phyloP scores from a whole-genome alignment of 2,113 vertebrate species.

The Dromas ardeola region DNA sequence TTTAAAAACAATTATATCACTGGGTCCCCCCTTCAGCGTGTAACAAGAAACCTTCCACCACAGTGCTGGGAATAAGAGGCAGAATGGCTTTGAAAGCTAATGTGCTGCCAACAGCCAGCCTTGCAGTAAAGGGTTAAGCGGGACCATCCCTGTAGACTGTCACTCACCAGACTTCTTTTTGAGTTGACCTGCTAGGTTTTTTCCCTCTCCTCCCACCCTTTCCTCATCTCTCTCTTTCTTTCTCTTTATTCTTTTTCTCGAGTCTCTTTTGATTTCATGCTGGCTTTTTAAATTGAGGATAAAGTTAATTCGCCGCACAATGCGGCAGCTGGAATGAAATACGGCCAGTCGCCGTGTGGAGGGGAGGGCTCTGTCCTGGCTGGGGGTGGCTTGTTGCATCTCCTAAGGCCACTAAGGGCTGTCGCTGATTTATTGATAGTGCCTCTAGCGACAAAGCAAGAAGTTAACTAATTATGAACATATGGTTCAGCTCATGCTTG shows the following conservation, averaged over 20 bases:
- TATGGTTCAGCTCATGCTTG: slow-evolving; percentile 77
- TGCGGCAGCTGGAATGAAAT: slow-evolving; percentile 83
- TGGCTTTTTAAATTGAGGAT: slow-evolving; percentile 87
- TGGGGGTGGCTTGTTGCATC: slow-evolving; percentile 67
- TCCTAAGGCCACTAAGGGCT: slow-evolving; percentile 67
- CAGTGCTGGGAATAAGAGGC: slow-evolving; percentile 19
- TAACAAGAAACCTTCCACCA: slow-evolving; percentile 45
- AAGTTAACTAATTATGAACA: slow-evolving; percentile 83
- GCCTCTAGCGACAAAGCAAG: slow-evolving; percentile 74
- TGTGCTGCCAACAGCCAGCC: slow-evolving; percentile 40
- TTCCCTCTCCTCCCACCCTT: slow-evolving; percentile 6
- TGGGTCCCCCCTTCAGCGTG: not conserved
- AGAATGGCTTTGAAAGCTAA: slow-evolving; percentile 48
- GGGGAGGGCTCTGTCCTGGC: slow-evolving; percentile 57
- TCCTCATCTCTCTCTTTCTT: slow-evolving; percentile 53
- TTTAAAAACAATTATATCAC: slow-evolving; percentile 45
- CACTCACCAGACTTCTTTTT: slow-evolving; percentile 53
- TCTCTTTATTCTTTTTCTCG: slow-evolving; percentile 56
- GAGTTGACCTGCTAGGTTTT: slow-evolving; percentile 63
- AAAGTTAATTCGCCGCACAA: slow-evolving; percentile 80
- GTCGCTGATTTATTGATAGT: slow-evolving; percentile 69
- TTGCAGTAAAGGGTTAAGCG: slow-evolving; percentile 57
- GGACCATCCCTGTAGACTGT: slow-evolving; percentile 47
- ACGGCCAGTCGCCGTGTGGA: slow-evolving; percentile 50
- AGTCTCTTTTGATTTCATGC: slow-evolving; percentile 81